Base-by-base conservation (phyloP, 1,140 invertebrate genomes). In the Elysia chlorotica region DNA sequence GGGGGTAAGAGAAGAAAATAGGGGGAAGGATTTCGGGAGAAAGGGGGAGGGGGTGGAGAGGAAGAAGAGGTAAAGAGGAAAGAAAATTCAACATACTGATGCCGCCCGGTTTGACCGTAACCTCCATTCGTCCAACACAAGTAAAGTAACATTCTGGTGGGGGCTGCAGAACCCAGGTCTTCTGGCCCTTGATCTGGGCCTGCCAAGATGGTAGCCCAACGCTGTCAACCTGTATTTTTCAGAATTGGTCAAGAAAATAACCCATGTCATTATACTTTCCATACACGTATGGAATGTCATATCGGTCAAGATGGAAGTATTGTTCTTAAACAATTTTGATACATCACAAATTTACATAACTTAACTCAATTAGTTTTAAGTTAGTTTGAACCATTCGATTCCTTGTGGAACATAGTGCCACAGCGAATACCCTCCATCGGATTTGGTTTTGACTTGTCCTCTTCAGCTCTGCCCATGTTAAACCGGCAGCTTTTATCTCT, bases 121-220 rank as follows among this genome's bases (percentile, higher is more conserved):
- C 91, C 76, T 92, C 87, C 28, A 97, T 63, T 72, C 87, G 87
- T 23, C 85, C 80, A 25, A 63, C 38, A 86, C 96, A 98, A 53
- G 89, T 83, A 82, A 93, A 93, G 79, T 92, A 91, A 84, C 96
- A 98, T 88, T 98, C 96, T 0, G 93, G 92, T 3, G 95, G 95
- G 19, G 96, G 95, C 71, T 95, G 92, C 38, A 98, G 88, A 33
- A 91, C 90, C 96, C 96, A 98, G 23, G 89, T 86, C 87, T 98
- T 98, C 77, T 88, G 90, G 0, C 96, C 96, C 57, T 90, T 91
- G 53, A 98, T 89, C 87, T 98, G 96, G 0, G 96, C 96, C 88
- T 98, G 96, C 96, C 96, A 98, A 0, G 96, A 98, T 10, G 96
- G 93, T 85, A 94, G 90, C 30, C 91, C 90, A 17, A 98, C 96